phyloP scores from a whole-genome alignment of 2,113 vertebrate species.

The pig (Sus scrofa) region DNA sequence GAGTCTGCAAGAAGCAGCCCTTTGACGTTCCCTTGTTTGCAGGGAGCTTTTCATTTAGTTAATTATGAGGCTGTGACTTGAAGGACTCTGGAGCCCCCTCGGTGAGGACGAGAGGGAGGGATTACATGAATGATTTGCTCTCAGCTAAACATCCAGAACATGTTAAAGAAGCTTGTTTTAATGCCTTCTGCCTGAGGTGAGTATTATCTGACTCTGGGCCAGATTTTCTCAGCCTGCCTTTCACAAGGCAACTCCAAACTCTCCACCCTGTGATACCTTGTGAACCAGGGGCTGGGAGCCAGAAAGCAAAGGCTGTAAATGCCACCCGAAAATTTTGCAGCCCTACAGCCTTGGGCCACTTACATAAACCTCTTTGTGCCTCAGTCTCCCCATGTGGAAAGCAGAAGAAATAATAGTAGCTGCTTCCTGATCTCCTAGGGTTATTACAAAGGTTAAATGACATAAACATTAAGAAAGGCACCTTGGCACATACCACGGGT shows the following conservation, averaged over 20 bases:
- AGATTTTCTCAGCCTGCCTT: neutral
- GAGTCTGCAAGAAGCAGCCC: slow-evolving; percentile 5
- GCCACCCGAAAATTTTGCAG: neutral
- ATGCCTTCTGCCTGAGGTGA: neutral
- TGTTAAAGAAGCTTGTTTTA: neutral
- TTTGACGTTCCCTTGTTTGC: slow-evolving; percentile 63
- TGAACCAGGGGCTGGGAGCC: neutral
- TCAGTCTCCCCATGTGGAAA: slow-evolving; percentile 9
- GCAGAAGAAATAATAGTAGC: neutral
- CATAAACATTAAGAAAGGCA: neutral
- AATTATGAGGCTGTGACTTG: slow-evolving; percentile 40
- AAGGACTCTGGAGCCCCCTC: slow-evolving; percentile 20
- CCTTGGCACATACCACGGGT: neutral
- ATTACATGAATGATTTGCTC: slow-evolving; percentile 60
- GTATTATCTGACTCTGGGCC: neutral
- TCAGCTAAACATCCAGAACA: neutral
- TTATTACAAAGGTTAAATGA: neutral
- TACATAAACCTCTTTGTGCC: neutral
- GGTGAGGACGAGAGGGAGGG: neutral
- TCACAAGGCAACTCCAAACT: neutral
- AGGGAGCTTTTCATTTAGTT: slow-evolving; percentile 63
- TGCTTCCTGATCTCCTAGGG: neutral
- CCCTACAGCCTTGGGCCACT: neutral
- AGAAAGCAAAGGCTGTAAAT: neutral
- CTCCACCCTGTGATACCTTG: neutral